Evolutionary conservation across 2,888 invertebrate genomes (phyloP).

Genomic region (Amiota communis): DNA sequence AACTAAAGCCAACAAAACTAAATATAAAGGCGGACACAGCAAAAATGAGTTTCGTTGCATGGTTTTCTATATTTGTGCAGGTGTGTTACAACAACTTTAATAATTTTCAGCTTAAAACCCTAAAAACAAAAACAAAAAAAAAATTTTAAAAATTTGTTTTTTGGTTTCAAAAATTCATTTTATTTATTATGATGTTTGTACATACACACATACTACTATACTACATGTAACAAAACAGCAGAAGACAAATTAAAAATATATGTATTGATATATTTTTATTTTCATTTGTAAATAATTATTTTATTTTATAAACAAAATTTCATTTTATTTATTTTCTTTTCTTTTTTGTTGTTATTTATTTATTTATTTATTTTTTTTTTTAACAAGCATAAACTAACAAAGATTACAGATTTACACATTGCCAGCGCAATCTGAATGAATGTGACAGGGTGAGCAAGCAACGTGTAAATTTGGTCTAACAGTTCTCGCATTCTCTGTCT

Average conservation of each 20-base stretch:
- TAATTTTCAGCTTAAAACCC: conserved; percentile 42
- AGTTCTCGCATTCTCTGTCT: too few relatives aligned
- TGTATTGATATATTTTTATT: too few relatives aligned
- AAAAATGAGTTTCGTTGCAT: conserved; percentile 72
- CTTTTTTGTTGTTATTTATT: background rate
- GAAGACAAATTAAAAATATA: too few relatives aligned
- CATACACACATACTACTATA: too few relatives aligned
- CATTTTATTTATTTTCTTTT: background rate
- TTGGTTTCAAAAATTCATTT: conserved; percentile 27
- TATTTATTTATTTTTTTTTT: background rate
- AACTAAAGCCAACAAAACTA: conserved; percentile 48
- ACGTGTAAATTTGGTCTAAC: too few relatives aligned
- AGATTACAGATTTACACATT: too few relatives aligned
- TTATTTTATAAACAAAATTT: background rate
- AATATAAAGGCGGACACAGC: conserved; percentile 66
- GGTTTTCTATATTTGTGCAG: conserved; percentile 72
- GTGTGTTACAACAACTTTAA: conserved; percentile 66
- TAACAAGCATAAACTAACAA: too few relatives aligned
- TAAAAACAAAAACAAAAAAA: too few relatives aligned
- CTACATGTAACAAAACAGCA: too few relatives aligned
- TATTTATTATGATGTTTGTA: conserved; percentile 26
- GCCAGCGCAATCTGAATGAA: too few relatives aligned
- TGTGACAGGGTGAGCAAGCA: too few relatives aligned
- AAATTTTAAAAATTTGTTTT: background rate
- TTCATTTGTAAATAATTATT: conserved; percentile 18